phyloP scores from a whole-genome alignment of 1,140 invertebrate species.

The Tetraneura akinire region DNA sequence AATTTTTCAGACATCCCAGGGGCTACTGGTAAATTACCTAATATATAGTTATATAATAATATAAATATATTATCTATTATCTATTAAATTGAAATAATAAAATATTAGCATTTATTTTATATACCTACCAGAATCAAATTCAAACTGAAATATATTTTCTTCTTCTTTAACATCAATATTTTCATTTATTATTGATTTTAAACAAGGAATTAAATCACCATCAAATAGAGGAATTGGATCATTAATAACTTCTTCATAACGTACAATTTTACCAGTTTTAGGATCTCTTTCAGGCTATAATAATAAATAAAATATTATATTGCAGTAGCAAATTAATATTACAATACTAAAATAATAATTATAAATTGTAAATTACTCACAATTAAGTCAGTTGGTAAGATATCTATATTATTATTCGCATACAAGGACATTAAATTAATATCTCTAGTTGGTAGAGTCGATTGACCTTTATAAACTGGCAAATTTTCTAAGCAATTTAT shows the following conservation, averaged over 20 bases:
- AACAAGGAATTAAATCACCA: slow-evolving; percentile 76
- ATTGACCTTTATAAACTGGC: slow-evolving; percentile 40
- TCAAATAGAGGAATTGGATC: slow-evolving; percentile 66
- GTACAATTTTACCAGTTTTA: slow-evolving; percentile 69
- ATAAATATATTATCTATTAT: slow-evolving; percentile 56
- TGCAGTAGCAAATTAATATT: too few species aligned
- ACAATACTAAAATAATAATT: background rate
- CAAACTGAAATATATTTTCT: slow-evolving; percentile 65
- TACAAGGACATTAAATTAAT: slow-evolving; percentile 34
- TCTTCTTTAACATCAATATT: slow-evolving; percentile 65
- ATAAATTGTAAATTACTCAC: slow-evolving; percentile 1
- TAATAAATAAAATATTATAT: background rate
- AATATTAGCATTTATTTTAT: slow-evolving; percentile 71
- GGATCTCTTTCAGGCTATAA: slow-evolving; percentile 70
- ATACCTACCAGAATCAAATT: slow-evolving; percentile 80
- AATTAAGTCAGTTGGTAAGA: slow-evolving; percentile 26
- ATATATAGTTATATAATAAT: background rate
- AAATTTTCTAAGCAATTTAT: slow-evolving; percentile 41
- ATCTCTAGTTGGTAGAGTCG: slow-evolving; percentile 20
- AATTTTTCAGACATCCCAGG: slow-evolving; percentile 32
- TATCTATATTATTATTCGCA: slow-evolving; percentile 8
- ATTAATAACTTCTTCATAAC: slow-evolving; percentile 70
- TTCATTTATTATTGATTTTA: slow-evolving; percentile 57
- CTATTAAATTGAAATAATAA: slow-evolving; percentile 56
- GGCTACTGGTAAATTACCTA: slow-evolving; percentile 38